Evolutionary conservation across 2,797 vertebrate genomes (phyloP), one percentile per base, ranked within the genome.

Genomic region (Lagocephalus sceleratus): DNA sequence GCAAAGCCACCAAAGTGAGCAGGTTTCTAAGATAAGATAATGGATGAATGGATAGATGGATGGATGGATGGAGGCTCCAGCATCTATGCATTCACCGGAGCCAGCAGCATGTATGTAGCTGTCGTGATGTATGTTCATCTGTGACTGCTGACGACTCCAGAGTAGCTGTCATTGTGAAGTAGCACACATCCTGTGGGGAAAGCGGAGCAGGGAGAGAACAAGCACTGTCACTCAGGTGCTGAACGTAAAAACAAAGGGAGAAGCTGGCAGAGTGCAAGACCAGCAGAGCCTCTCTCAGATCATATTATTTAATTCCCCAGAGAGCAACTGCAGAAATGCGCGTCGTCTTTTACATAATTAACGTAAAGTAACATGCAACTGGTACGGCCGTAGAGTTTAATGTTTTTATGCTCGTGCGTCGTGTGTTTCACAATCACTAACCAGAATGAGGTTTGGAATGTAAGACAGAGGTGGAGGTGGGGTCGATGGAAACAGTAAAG

Each of bases 141-240:
- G 79, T 81, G 63, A 77, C 60, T 79, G 66, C 60, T 84, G 84
- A 85, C 68, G 78, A 56, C 72, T 83, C 69, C 63, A 76, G 79
- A 85, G 85, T 84, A 82, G 79, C 79, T 88, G 83, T 86, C 84
- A 84, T 69, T 81, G 73, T 85, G 74, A 86, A 85, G 80, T 87
- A 66, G 85, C 70, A 76, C 76, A 84, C 75, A 77, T 87, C 85
- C 83, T 75, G 51, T 52, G 85, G 86, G 85, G 51, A 59, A 74
- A 84, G 64, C 59, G 59, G 63, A 63, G 63, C 45, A 51, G 70
- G 79, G 77, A 62, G 79, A 85, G 81, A 69, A 72, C 16, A 61
- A 78, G 63, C 64, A 60, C 60, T 66, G 70, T 73, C 60, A 71
- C 71, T 70, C 57, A 54, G 55, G 67, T 26, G 43, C 57, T 66